Evolutionary conservation across 2,113 vertebrate genomes (phyloP).

Genomic region (Trochalopteron elliotii): DNA sequence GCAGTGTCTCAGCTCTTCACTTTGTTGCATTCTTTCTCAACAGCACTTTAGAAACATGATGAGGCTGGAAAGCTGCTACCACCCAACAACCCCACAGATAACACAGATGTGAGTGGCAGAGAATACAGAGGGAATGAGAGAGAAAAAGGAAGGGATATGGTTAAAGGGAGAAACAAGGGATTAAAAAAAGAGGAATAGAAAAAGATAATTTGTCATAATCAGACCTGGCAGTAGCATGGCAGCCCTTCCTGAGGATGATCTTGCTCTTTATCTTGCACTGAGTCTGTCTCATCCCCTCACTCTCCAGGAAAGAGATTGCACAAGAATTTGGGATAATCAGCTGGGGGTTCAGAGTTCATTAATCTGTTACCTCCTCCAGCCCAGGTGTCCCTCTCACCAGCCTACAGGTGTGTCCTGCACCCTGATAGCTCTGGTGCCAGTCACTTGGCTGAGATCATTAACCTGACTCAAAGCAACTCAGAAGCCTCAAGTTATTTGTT

Average conservation of each 20-base stretch:
- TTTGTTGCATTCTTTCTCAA: background rate
- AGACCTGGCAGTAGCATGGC: background rate
- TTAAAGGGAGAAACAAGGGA: background rate
- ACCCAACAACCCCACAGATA: background rate
- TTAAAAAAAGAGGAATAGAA: background rate
- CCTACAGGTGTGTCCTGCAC: background rate
- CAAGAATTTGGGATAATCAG: background rate
- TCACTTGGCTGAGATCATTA: too few relatives aligned
- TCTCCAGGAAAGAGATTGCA: background rate
- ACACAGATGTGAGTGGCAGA: background rate
- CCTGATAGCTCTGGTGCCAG: background rate
- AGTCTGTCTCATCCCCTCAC: background rate
- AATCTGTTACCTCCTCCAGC: background rate
- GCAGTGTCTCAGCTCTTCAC: rapidly evolving
- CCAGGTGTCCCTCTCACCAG: background rate
- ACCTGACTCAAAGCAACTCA: background rate
- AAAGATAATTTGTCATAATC: background rate
- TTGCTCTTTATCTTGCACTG: background rate
- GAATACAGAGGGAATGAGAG: background rate
- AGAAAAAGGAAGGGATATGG: background rate
- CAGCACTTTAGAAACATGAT: rapidly evolving
- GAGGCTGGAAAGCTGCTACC: background rate
- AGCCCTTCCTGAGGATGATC: background rate
- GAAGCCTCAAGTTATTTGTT: background rate
- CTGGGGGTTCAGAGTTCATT: background rate